Conservation (phyloP, 1,140 invertebrate genomes). For the Drosophila auraria region DNA sequence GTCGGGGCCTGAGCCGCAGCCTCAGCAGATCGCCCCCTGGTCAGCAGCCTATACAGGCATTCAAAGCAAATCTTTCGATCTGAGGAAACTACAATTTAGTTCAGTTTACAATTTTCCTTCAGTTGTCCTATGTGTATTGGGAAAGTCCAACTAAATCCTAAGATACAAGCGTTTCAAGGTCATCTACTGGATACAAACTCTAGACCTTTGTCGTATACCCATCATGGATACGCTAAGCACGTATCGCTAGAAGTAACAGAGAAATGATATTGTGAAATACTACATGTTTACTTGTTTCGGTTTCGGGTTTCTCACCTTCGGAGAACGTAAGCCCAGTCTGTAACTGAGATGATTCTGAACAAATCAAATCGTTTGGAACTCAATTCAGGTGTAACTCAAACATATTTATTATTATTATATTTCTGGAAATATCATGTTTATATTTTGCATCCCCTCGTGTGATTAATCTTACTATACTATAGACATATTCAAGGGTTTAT, state of each 20-base stretch:
- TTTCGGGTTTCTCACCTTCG: background rate
- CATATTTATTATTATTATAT: background rate
- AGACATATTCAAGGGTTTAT: no score
- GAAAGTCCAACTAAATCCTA: no score
- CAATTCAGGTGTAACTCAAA: background rate
- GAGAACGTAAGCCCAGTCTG: background rate
- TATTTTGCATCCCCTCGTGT: background rate
- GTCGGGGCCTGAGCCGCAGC: conserved; percentile 5
- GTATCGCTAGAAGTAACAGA: background rate
- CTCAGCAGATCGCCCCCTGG: background rate
- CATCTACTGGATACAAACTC: no score
- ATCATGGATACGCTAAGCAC: background rate
- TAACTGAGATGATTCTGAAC: background rate
- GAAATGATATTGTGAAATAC: background rate
- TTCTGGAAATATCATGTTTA: background rate
- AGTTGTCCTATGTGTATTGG: no score
- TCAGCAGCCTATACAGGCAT: no score
- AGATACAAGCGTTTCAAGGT: no score
- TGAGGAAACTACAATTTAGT: no score
- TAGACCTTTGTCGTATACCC: background rate
- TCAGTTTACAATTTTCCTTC: no score
- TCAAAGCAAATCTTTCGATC: no score
- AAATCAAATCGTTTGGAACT: background rate
- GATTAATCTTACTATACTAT: no score
- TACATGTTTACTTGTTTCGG: background rate